These are phyloP conservation scores for Urosaurus nigricauda DNA, from an alignment of 2,797 vertebrate species.

Conservation along the genomic window DNA sequence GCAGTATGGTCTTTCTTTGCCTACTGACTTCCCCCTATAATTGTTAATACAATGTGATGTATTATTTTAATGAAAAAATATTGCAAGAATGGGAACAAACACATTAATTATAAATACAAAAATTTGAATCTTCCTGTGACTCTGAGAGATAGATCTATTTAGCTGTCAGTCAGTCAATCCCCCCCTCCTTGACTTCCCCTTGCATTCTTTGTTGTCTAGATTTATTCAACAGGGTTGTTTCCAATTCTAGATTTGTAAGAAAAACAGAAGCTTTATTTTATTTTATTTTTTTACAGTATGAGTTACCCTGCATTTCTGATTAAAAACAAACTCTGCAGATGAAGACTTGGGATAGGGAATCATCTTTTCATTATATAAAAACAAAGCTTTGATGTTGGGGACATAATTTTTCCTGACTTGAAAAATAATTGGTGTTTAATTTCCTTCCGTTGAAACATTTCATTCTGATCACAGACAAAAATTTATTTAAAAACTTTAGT, in stretches of 20 bases:
- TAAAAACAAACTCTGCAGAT: slow-evolving; percentile 32
- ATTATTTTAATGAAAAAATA: neutral
- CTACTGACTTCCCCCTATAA: neutral
- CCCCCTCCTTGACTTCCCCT: neutral
- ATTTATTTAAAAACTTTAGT: slow-evolving; percentile 43
- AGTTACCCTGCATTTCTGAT: slow-evolving; percentile 22
- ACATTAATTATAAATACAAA: slow-evolving; percentile 47
- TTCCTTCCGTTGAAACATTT: slow-evolving; percentile 57
- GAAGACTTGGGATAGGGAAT: slow-evolving; percentile 27
- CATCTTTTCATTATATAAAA: slow-evolving; percentile 55
- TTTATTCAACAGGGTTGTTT: slow-evolving; percentile 17
- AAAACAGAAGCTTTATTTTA: neutral
- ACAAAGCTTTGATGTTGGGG: slow-evolving; percentile 59
- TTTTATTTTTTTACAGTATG: slow-evolving; percentile 30
- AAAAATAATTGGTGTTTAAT: slow-evolving; percentile 65
- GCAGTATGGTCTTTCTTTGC: no score
- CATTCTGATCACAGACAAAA: slow-evolving; percentile 57
- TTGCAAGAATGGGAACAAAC: neutral
- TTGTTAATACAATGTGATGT: neutral
- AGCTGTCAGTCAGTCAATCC: neutral
- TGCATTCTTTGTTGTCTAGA: slow-evolving; percentile 24
- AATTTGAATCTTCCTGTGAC: slow-evolving; percentile 26
- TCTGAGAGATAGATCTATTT: no score
- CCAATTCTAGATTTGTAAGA: slow-evolving; percentile 42
- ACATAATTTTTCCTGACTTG: slow-evolving; percentile 56